Conservation (phyloP, 2,797 vertebrate genomes). For the Labroides dimidiatus region DNA sequence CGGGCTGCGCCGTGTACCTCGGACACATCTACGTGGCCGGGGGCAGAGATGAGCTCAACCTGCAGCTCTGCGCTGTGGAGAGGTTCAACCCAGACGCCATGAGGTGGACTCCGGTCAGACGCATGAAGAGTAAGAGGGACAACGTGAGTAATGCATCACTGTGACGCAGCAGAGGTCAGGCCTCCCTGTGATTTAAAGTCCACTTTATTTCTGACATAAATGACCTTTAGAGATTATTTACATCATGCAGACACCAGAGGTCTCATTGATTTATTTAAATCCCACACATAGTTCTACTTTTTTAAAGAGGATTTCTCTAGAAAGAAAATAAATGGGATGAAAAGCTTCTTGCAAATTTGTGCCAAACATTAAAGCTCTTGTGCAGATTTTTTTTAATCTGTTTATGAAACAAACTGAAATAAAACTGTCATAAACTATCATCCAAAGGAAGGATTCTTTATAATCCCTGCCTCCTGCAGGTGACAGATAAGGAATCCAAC, state of each 20-base stretch:
- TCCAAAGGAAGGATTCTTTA: no score
- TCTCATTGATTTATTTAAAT: constrained; percentile 4
- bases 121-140: constrained; percentile 70
- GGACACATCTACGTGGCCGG: constrained; percentile 69
- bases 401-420: no score
- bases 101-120: constrained; percentile 60
- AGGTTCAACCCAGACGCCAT: constrained; percentile 59
- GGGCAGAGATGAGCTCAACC: constrained; percentile 67
- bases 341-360: no score
- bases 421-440: no score
- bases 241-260: neutral
- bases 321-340: neutral
- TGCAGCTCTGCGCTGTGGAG: constrained; percentile 68
- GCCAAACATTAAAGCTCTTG: no score
- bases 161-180: no score
- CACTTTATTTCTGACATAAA: neutral
- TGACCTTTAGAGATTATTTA: neutral
- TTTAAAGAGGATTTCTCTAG: neutral
- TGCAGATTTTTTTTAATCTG: no score
- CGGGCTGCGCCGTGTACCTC: constrained; percentile 70
- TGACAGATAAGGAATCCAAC: no score
- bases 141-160: constrained; percentile 55
- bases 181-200: neutral
- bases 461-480: no score
- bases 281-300: neutral